A percentile compares a stretch with the other conserved stretches of the same genome.
Evolutionary conservation across 2,113 vertebrate genomes (phyloP).

Genomic region (Bungarus multicinctus): DNA sequence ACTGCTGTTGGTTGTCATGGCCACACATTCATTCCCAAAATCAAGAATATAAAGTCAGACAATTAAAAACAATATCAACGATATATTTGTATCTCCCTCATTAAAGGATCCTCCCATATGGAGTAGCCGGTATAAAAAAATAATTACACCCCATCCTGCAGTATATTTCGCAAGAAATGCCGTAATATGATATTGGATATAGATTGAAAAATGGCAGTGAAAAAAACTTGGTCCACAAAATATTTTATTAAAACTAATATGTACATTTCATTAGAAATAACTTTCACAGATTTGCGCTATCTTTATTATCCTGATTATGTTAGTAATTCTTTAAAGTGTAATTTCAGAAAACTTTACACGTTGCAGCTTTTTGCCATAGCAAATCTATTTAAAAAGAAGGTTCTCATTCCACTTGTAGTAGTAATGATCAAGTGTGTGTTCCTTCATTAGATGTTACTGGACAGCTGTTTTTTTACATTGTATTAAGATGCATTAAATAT

Average conservation of each 20-base stretch:
- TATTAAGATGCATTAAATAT: background rate
- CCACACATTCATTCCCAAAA: constrained; percentile 39
- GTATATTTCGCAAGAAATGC: background rate
- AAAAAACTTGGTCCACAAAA: background rate
- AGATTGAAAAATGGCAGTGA: background rate
- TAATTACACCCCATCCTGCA: background rate
- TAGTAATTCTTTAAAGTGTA: background rate
- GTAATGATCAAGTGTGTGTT: background rate
- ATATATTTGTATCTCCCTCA: background rate
- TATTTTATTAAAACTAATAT: background rate
- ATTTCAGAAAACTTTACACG: background rate
- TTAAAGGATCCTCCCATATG: background rate
- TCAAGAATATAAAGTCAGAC: background rate
- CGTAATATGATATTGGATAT: background rate
- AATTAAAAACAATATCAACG: background rate
- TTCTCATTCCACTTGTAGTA: background rate
- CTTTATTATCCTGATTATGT: background rate
- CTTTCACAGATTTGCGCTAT: background rate
- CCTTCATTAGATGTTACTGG: background rate
- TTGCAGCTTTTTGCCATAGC: background rate
- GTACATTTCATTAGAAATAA: background rate
- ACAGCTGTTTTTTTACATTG: background rate
- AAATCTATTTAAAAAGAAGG: background rate
- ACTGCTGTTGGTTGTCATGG: constrained; percentile 46
- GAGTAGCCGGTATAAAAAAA: background rate